These are phyloP conservation scores for Parazoanthus darwini DNA, from an alignment of 92 coral and sea anemone genomes.

Conservation along the genomic window DNA sequence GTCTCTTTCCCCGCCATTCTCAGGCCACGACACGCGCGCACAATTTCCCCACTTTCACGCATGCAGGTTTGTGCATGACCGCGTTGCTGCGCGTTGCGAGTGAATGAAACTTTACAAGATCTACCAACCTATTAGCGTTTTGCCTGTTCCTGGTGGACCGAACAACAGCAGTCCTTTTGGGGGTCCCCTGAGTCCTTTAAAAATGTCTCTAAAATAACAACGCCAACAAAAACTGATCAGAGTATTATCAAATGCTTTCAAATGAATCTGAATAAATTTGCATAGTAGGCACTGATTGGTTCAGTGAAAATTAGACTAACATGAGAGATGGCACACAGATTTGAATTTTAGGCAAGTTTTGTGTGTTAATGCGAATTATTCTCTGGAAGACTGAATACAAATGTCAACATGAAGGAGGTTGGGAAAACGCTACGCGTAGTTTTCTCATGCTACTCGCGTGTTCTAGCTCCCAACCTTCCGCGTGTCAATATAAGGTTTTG, in stretches of 20 bases:
- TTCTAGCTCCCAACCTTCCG: too few relatives aligned
- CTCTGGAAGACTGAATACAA: too few relatives aligned
- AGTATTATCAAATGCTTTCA: background rate
- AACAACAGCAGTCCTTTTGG: conserved; percentile 93
- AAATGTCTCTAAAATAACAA: conserved; percentile 71
- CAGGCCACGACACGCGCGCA: background rate
- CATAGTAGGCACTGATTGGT: too few relatives aligned
- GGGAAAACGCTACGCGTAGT: too few relatives aligned
- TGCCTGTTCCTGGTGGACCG: conserved; percentile 99
- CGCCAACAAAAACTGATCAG: background rate
- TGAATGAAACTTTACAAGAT: too few relatives aligned
- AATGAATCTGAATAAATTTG: background rate
- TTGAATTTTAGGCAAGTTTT: too few relatives aligned
- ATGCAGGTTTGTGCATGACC: background rate
- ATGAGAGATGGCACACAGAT: too few relatives aligned
- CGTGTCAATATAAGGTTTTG: too few relatives aligned
- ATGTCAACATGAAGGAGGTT: too few relatives aligned
- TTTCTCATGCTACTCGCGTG: too few relatives aligned
- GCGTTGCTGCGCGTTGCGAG: background rate
- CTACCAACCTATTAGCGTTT: conserved; percentile 82
- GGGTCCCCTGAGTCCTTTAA: conserved; percentile 94
- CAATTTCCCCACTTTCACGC: background rate
- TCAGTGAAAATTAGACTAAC: too few relatives aligned
- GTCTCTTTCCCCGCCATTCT: background rate
- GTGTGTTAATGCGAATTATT: too few relatives aligned